A percentile compares a stretch with the other conserved stretches of the same genome.
Conservation (phyloP, 1,140 invertebrate genomes). For the Anastrepha obliqua region DNA sequence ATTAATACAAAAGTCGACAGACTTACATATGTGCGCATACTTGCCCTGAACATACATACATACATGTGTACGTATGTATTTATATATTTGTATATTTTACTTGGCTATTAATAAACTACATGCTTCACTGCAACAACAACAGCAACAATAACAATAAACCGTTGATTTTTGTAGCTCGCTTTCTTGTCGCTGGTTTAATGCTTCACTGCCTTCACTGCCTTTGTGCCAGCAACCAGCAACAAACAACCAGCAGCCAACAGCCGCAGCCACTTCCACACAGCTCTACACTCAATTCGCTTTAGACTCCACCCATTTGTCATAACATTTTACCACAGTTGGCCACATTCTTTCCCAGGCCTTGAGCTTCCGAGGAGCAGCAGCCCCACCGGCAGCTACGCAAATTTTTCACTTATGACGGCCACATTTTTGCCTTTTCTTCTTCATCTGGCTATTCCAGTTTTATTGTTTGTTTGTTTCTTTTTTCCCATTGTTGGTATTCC, state of each 20-base stretch:
- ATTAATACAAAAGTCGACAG: background rate
- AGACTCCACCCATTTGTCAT: conserved; percentile 50
- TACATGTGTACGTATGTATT: background rate
- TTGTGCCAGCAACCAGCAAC: background rate
- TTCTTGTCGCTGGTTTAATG: conserved; percentile 5
- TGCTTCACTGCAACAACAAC: conserved; percentile 2
- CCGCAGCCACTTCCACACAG: background rate
- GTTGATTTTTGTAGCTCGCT: background rate
- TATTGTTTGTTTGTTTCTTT: background rate
- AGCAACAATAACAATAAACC: background rate
- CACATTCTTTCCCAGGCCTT: conserved; percentile 52
- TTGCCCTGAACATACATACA: background rate
- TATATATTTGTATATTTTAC: background rate
- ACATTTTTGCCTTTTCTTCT: background rate
- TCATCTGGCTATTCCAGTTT: background rate
- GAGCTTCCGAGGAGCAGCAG: conserved; percentile 45
- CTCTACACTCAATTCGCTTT: background rate
- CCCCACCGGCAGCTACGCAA: conserved; percentile 21
- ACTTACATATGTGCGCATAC: background rate
- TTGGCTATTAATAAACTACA: conserved; percentile 42
- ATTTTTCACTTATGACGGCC: conserved; percentile 41
- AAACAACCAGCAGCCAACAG: background rate
- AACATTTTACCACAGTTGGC: conserved; percentile 45
- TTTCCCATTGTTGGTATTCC: background rate
- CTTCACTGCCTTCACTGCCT: conserved; percentile 48